phyloP scores from a whole-genome alignment of 2,888 invertebrate species.

The Sarcophaga subvicina region DNA sequence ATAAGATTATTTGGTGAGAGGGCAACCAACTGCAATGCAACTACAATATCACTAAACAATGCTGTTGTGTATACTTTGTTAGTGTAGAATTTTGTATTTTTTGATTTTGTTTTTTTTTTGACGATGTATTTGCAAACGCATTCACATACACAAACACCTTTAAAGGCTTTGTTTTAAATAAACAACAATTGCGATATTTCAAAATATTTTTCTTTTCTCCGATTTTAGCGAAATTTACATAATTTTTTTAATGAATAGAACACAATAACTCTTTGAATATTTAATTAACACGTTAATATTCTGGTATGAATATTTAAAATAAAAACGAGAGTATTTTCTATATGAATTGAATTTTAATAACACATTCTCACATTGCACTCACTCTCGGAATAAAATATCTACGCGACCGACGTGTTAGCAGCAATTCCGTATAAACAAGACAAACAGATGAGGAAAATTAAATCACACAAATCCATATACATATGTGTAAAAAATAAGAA shows the following conservation, averaged over 20 bases:
- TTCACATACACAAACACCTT: background rate
- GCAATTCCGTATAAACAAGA: slow-evolving; percentile 39
- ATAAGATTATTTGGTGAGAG: slow-evolving; percentile 17
- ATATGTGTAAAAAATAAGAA: background rate
- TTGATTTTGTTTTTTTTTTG: background rate
- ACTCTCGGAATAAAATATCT: background rate
- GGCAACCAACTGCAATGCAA: slow-evolving; percentile 39
- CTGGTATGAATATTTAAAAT: background rate
- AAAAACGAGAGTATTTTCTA: slow-evolving; percentile 16
- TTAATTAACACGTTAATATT: slow-evolving; percentile 15
- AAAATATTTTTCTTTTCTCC: background rate
- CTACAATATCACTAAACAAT: background rate
- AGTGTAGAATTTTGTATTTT: background rate
- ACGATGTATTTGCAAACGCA: slow-evolving; percentile 1
- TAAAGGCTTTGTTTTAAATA: slow-evolving; percentile 4
- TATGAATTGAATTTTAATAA: slow-evolving; percentile 25
- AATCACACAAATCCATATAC: slow-evolving; percentile 12
- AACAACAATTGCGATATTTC: background rate
- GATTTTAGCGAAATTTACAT: slow-evolving; percentile 41
- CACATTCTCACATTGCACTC: slow-evolving; percentile 14
- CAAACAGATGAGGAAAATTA: slow-evolving; percentile 35
- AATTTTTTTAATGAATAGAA: slow-evolving; percentile 29
- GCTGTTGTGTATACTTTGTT: background rate
- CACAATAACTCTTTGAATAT: slow-evolving; percentile 14
- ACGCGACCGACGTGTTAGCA: slow-evolving; percentile 13